phyloP scores from a whole-genome alignment of 2,113 vertebrate genomes.

The Aramus guarauna region DNA sequence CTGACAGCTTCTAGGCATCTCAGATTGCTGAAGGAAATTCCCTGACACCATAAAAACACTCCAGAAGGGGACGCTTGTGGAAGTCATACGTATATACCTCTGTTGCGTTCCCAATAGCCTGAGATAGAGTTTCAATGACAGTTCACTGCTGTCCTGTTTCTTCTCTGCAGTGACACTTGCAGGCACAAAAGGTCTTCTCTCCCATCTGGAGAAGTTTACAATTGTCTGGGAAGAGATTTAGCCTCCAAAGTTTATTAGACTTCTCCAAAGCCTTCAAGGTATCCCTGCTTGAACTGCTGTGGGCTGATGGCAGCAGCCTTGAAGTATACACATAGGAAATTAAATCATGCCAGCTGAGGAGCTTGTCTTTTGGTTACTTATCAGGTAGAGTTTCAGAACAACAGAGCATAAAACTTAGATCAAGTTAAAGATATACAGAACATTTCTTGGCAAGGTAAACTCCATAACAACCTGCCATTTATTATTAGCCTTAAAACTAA shows the following conservation, averaged over 20 bases:
- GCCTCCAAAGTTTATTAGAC: not conserved
- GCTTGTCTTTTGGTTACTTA: not conserved
- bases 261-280: not conserved
- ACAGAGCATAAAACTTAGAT: constrained; percentile 37
- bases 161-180: not conserved
- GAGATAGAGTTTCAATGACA: not conserved
- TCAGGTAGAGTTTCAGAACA: not conserved
- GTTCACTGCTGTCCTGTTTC: not conserved
- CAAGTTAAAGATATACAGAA: constrained; percentile 24
- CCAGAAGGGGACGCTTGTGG: not conserved
- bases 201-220: not conserved
- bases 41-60: not conserved
- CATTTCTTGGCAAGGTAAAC: not conserved
- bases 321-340: not conserved
- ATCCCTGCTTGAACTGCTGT: not conserved
- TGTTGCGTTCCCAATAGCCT: not conserved
- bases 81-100: not conserved
- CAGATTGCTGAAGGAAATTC: not conserved
- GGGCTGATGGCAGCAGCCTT: not conserved
- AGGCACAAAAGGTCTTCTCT: not conserved
- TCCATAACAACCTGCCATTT: not conserved
- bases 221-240: not conserved
- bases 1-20: not conserved
- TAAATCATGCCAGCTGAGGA: not conserved
- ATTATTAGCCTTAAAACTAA: constrained; percentile 17